Percentiles rank a stretch among this genome's conserved stretches.
phyloP scores from a whole-genome alignment of 2,797 vertebrate species.

The Rhodeus uyekii region DNA sequence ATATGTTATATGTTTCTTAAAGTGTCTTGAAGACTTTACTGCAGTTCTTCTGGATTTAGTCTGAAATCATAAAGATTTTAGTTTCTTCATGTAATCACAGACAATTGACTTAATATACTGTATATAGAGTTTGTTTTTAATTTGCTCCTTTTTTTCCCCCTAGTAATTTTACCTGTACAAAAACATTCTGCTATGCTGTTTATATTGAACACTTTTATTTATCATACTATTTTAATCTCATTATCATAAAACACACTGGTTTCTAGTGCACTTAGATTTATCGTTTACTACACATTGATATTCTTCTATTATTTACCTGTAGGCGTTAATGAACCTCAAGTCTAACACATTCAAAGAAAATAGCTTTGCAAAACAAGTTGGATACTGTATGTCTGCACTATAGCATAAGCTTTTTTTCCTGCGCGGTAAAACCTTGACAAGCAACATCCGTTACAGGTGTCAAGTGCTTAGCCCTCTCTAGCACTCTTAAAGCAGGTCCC shows the following conservation, averaged over 20 bases:
- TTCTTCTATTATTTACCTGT: background rate
- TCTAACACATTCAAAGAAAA: background rate
- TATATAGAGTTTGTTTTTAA: too few species aligned
- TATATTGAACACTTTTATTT: background rate
- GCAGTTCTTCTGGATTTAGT: too few species aligned
- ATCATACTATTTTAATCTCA: background rate
- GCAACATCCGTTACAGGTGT: constrained; percentile 37
- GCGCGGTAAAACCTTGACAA: background rate
- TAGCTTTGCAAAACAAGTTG: background rate
- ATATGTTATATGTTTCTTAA: too few species aligned
- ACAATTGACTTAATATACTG: too few species aligned
- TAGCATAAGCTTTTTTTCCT: background rate
- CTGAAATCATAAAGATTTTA: too few species aligned
- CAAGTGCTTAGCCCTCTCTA: constrained; percentile 11
- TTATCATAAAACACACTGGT: background rate
- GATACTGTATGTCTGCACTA: background rate
- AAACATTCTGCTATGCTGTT: too few species aligned
- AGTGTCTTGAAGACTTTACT: too few species aligned
- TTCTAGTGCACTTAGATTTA: background rate
- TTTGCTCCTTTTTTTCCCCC: too few species aligned
- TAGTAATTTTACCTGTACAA: too few species aligned
- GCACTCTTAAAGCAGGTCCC: background rate
- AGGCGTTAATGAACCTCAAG: background rate
- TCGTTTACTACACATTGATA: background rate
- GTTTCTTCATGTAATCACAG: too few species aligned